These are phyloP conservation scores for Paramacrobiotus metropolitanus DNA, from an alignment of 1,140 invertebrate genomes.

Conservation along the genomic window DNA sequence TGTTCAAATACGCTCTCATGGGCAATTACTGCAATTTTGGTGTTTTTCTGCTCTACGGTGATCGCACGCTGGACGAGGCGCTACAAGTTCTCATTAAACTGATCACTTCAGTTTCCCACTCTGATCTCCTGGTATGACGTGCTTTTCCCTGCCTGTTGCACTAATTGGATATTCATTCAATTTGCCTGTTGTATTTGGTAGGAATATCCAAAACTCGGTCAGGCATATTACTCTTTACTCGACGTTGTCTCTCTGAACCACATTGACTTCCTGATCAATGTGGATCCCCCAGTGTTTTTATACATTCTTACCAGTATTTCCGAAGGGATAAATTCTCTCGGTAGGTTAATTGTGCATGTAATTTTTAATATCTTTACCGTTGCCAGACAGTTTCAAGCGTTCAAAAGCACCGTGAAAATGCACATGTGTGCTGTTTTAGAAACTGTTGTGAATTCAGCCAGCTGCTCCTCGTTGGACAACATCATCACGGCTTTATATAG, in stretches of 20 bases:
- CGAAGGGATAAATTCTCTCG: conserved; percentile 77
- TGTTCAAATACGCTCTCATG: conserved; percentile 81
- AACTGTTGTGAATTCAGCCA: conserved; percentile 87
- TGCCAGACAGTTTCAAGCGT: no score
- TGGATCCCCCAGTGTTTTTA: conserved; percentile 80
- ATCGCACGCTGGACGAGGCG: conserved; percentile 80
- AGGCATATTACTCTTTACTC: conserved; percentile 80
- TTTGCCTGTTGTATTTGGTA: no score
- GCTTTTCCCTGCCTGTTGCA: no score
- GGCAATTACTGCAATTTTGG: conserved; percentile 96
- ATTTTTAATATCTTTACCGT: no score
- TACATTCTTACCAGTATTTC: conserved; percentile 89
- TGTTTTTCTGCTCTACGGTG: conserved; percentile 84
- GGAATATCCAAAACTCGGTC: conserved; percentile 91
- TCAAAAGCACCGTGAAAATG: no score
- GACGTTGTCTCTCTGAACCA: conserved; percentile 89
- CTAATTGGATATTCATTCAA: conserved; percentile 15
- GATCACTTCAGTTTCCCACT: conserved; percentile 73
- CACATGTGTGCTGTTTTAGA: conserved; percentile 52
- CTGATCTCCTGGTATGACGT: conserved; percentile 66
- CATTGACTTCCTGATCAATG: conserved; percentile 74
- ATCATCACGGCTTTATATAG: conserved; percentile 94
- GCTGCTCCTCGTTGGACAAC: conserved; percentile 85
- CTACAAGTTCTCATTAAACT: conserved; percentile 85
- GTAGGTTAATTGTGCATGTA: no score